phyloP scores from a whole-genome alignment of 53 echinoderm and acorn worm genomes.

The Actinopyga echinites region DNA sequence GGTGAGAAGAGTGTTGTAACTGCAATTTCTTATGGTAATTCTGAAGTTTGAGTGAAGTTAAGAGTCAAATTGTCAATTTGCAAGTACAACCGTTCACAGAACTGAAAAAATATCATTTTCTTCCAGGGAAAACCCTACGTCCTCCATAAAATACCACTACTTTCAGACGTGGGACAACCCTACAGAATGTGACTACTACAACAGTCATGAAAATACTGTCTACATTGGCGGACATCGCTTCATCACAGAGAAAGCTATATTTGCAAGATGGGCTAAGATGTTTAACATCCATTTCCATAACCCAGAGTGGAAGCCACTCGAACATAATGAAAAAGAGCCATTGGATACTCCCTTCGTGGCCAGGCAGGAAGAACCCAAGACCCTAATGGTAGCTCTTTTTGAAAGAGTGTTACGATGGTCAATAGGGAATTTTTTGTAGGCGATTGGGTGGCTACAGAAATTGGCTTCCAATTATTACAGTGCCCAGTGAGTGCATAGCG shows the following conservation, averaged over 20 bases:
- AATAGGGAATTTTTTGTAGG: slow-evolving; percentile 58
- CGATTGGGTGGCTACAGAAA: neutral
- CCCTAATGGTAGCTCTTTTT: slow-evolving; percentile 25
- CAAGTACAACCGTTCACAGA: neutral
- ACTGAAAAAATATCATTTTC: neutral
- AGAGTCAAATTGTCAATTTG: neutral
- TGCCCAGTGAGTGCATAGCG: too few species aligned
- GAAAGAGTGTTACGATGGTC: slow-evolving; percentile 65
- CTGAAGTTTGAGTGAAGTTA: too few species aligned
- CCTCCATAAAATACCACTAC: slow-evolving; percentile 88
- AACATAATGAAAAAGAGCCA: slow-evolving; percentile 38
- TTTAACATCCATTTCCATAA: slow-evolving; percentile 92
- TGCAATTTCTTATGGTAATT: too few species aligned
- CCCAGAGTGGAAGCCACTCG: slow-evolving; percentile 72
- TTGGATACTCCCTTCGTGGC: slow-evolving; percentile 88
- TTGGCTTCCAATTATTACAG: too few species aligned
- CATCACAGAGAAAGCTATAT: slow-evolving; percentile 96
- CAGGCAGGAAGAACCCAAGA: slow-evolving; percentile 56
- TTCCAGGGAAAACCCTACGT: slow-evolving; percentile 64
- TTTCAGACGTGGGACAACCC: slow-evolving; percentile 84
- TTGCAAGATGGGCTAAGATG: slow-evolving; percentile 84
- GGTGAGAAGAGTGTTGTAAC: too few species aligned
- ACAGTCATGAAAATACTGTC: slow-evolving; percentile 77
- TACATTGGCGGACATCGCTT: slow-evolving; percentile 79
- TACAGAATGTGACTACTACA: slow-evolving; percentile 87